These are phyloP conservation scores for Eilema caniola DNA, from an alignment of 2,888 invertebrate species.

Conservation along the genomic window DNA sequence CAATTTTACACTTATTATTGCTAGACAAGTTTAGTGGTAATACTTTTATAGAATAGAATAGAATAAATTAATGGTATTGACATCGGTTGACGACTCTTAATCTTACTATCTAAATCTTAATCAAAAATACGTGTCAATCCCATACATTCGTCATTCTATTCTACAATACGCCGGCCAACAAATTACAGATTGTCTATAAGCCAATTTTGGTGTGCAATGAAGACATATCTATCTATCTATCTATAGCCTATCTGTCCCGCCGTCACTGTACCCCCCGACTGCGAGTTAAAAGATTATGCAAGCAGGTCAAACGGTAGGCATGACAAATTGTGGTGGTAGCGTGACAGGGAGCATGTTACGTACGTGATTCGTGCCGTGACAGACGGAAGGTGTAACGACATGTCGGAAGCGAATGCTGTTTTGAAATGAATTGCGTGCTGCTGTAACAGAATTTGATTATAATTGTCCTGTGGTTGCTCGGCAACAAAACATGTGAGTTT, in stretches of 20 bases:
- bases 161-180: too few relatives aligned
- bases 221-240: too few relatives aligned
- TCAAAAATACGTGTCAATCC: too few relatives aligned
- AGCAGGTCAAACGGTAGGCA: conserved; percentile 44
- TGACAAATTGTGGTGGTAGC: conserved; percentile 43
- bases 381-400: conserved; percentile 26
- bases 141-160: too few relatives aligned
- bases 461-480: conserved; percentile 6
- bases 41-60: too few relatives aligned
- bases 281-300: conserved; percentile 45
- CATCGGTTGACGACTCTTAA: too few relatives aligned
- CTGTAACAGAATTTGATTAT: conserved; percentile 7
- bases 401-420: conserved; percentile 20
- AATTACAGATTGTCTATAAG: too few relatives aligned
- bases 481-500: not conserved
- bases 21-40: too few relatives aligned
- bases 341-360: conserved; percentile 19
- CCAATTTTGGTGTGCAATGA: too few relatives aligned
- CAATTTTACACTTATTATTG: too few relatives aligned
- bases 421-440: conserved; percentile 21
- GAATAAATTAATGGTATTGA: too few relatives aligned
- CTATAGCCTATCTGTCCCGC: conserved; percentile 25
- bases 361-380: conserved; percentile 25
- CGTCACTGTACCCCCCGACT: not conserved
- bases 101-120: too few relatives aligned